A percentile compares a stretch with the other conserved stretches of the same genome.
Conservation (phyloP, 1,140 invertebrate genomes). For the Pseudomyrmex dendroicus region DNA sequence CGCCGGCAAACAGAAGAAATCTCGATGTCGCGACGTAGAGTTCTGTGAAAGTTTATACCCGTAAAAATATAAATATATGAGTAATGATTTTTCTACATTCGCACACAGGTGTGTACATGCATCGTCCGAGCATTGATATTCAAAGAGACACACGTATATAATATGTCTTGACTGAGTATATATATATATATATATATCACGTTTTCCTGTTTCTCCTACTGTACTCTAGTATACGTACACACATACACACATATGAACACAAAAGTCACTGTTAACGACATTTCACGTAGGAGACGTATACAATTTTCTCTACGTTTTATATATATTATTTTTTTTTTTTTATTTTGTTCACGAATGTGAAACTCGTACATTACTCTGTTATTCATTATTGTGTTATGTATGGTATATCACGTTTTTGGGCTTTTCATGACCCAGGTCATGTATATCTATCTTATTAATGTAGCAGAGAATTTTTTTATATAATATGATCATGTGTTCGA, state of each 20-base stretch:
- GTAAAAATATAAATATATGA: constrained; percentile 42
- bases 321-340: constrained; percentile 27
- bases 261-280: constrained; percentile 60
- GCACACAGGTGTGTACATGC: constrained; percentile 67
- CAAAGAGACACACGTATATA: constrained; percentile 56
- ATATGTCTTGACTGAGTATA: constrained; percentile 60
- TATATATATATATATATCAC: constrained; percentile 47
- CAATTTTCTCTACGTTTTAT: constrained; percentile 13
- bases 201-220: constrained; percentile 50
- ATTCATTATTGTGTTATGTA: constrained; percentile 67
- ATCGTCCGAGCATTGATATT: constrained; percentile 69
- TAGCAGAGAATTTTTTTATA: constrained; percentile 53
- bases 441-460: constrained; percentile 46
- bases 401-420: constrained; percentile 65
- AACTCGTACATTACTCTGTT: constrained; percentile 57
- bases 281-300: constrained; percentile 62
- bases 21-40: constrained; percentile 70
- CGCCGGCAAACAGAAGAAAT: neutral
- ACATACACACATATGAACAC: constrained; percentile 19
- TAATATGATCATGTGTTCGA: constrained; percentile 68
- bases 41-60: neutral
- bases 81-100: constrained; percentile 64
- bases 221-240: neutral
- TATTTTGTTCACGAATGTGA: constrained; percentile 61
- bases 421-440: constrained; percentile 54